Evolutionary conservation across 2,797 vertebrate genomes (phyloP).

Genomic region (Momotus momota): DNA sequence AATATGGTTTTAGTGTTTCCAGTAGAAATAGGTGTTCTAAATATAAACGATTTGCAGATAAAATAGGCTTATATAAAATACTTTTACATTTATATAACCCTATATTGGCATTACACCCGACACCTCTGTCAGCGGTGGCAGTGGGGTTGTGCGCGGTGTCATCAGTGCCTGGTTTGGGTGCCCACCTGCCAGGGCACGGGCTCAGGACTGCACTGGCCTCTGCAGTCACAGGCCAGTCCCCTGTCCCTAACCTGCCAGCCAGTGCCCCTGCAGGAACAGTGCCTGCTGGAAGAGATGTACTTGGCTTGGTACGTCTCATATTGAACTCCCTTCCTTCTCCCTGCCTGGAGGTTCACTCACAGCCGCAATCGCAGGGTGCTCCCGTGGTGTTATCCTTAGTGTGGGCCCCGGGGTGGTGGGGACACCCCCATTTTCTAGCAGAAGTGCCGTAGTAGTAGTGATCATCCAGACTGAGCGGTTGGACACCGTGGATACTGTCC

Average conservation of each 20-base stretch:
- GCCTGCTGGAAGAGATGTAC: background rate
- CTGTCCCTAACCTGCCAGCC: rapidly evolving
- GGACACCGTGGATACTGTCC: background rate
- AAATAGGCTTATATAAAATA: constrained; percentile 70
- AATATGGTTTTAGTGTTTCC: constrained; percentile 61
- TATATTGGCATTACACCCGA: background rate
- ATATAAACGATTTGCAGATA: constrained; percentile 65
- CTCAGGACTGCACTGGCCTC: rapidly evolving
- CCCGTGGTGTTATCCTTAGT: rapidly evolving
- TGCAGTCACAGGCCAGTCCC: rapidly evolving
- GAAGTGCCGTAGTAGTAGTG: background rate
- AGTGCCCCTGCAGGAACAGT: background rate
- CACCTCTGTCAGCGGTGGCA: background rate
- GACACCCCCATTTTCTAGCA: background rate
- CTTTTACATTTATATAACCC: constrained; percentile 35
- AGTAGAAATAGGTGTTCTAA: constrained; percentile 66
- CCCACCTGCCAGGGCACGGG: rapidly evolving
- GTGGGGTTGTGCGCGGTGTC: rapidly evolving
- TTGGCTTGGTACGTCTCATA: rapidly evolving
- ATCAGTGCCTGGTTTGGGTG: rapidly evolving
- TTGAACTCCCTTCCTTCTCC: background rate
- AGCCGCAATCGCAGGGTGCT: rapidly evolving
- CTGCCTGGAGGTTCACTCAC: rapidly evolving
- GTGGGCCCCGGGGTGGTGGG: rapidly evolving
- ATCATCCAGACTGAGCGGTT: background rate